These are phyloP conservation scores for Aldrovandia affinis DNA, from an alignment of 2,797 vertebrate species.

Conservation along the genomic window DNA sequence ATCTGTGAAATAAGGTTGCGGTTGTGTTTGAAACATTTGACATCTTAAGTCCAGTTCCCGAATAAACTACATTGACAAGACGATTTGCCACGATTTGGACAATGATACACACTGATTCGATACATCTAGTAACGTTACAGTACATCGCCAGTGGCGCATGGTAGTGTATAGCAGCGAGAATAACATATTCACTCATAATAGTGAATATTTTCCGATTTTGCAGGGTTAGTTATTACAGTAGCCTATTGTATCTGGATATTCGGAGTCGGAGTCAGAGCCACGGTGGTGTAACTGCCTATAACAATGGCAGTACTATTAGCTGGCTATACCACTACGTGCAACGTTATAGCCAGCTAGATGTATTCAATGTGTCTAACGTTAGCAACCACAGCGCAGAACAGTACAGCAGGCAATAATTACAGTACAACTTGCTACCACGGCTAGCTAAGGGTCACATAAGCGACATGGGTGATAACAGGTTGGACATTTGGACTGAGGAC, in stretches of 20 bases:
- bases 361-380: constrained; percentile 5
- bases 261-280: background rate
- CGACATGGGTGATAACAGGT: constrained; percentile 7
- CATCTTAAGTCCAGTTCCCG: too few relatives aligned
- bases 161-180: background rate
- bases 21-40: too few relatives aligned
- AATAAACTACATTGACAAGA: constrained; percentile 27
- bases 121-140: background rate
- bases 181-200: background rate
- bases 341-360: background rate
- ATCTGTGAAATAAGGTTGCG: too few relatives aligned
- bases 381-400: constrained; percentile 9
- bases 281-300: background rate
- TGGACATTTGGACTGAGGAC: constrained; percentile 42
- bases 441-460: constrained; percentile 1
- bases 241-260: background rate
- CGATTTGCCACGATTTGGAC: background rate
- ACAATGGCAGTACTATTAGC: background rate
- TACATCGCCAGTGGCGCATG: background rate
- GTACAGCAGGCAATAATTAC: background rate
- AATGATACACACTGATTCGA: constrained; percentile 26
- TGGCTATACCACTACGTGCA: background rate
- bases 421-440: background rate
- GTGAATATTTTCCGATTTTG: background rate
- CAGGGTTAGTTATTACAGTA: background rate